Percentiles rank a stretch among this genome's conserved stretches.
phyloP scores from a whole-genome alignment of 1,140 invertebrate species.

The Amyelois transitella region DNA sequence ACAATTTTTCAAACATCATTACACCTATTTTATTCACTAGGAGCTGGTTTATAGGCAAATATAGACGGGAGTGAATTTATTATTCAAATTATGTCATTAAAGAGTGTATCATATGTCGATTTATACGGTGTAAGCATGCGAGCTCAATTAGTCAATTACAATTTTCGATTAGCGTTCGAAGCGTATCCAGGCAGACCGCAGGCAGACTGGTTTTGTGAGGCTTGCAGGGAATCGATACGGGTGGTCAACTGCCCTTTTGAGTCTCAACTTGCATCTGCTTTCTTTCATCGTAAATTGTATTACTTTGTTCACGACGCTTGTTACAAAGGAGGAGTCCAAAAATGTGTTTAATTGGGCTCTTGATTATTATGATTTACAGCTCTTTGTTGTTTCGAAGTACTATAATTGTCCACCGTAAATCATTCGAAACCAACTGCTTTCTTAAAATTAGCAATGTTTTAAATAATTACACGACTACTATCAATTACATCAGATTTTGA shows the following conservation, averaged over 20 bases:
- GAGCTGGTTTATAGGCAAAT: conserved; percentile 7
- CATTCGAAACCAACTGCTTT: too few relatives aligned
- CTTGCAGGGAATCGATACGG: conserved; percentile 20
- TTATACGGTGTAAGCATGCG: background rate
- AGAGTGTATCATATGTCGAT: background rate
- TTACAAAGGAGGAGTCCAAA: background rate
- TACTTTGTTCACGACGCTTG: background rate
- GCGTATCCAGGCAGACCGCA: conserved; percentile 27
- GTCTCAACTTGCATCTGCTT: conserved; percentile 13
- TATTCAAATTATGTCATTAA: background rate
- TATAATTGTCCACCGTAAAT: too few relatives aligned
- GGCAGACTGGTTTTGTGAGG: conserved; percentile 43
- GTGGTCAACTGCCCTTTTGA: conserved; percentile 35
- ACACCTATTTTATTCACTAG: too few relatives aligned
- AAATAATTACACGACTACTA: too few relatives aligned
- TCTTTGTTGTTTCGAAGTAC: too few relatives aligned
- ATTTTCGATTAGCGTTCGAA: conserved; percentile 51
- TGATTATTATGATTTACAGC: too few relatives aligned
- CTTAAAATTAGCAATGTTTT: too few relatives aligned
- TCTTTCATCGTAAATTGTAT: conserved; percentile 10
- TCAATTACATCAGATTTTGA: too few relatives aligned
- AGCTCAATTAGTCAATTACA: conserved; percentile 45
- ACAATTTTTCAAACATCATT: too few relatives aligned
- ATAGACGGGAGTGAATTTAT: conserved; percentile 7
- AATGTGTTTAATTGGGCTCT: too few relatives aligned